Evolutionary conservation across 2,888 invertebrate species (phyloP), one percentile per base, ranked within the genome.

Genomic region (Invenusta paracnida): DNA sequence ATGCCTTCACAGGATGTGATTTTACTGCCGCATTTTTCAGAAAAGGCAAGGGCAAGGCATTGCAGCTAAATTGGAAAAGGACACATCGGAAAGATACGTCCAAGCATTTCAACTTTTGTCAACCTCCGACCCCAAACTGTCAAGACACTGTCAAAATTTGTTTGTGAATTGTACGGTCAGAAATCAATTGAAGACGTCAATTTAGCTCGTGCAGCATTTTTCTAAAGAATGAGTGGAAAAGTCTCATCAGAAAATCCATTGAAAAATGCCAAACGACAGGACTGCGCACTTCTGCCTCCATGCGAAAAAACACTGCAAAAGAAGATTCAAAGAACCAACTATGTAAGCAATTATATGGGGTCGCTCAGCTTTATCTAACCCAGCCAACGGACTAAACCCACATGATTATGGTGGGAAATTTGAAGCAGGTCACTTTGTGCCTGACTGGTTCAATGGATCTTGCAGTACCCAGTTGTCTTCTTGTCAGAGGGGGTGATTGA

Each of bases 1-100:
- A 86, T 84, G 86, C 83, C 83, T 86, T 86, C n/a, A 86, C 84
- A 67, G 86, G 67, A 30, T 85, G 48, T 84, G 48, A 66, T 66
- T 86, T 86, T 85, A 5, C 85, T 28, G 23, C 66, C 0, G 85
- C 82, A 27, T 86, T 86, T 84, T 82, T 67, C 5, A 83, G 48
- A 29, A 85, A 85, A 67, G 84, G 85, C 17, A 83, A 85, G 83
- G 48, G 23, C 84, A 66, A 29, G 23, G 73, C 27, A 73, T 85
- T 85, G n/a, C n/a, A 30, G 23, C 28, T 31, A 28, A n/a, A n/a
- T 82, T 85, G 30, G 48, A 85, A 66, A 85, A 85, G 27, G 82
- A 85, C 30, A 29, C 30, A 28, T 27, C 28, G 17, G 29, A 79
- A 83, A 79, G 81, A 27, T 85, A 79, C 29, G 30, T 85, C 2